These are phyloP conservation scores for Scaptomyza polygonia DNA, from an alignment of 2,888 invertebrate species.

Conservation along the genomic window DNA sequence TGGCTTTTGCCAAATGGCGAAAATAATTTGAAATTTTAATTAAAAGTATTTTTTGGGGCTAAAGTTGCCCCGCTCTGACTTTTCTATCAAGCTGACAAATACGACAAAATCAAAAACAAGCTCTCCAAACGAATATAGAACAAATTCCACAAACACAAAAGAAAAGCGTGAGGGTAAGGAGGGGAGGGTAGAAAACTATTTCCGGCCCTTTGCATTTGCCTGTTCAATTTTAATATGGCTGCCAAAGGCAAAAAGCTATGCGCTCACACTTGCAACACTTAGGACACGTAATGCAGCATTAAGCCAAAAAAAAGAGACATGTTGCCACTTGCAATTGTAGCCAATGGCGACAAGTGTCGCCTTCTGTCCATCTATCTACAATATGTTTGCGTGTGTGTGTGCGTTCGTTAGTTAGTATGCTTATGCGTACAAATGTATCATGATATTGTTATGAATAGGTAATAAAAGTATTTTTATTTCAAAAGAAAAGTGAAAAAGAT, in stretches of 20 bases:
- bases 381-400: too few relatives aligned
- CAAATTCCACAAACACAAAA: slow-evolving; percentile 31
- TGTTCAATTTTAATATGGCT: slow-evolving; percentile 71
- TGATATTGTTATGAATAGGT: not conserved
- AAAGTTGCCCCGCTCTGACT: slow-evolving; percentile 67
- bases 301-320: slow-evolving; percentile 32
- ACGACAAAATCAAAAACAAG: slow-evolving; percentile 79
- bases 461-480: too few relatives aligned
- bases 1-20: slow-evolving; percentile 47
- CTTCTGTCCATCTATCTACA: not conserved
- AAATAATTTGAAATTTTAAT: slow-evolving; percentile 81
- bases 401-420: too few relatives aligned
- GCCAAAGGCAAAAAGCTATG: slow-evolving; percentile 55
- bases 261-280: slow-evolving; percentile 44
- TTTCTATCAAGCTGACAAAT: slow-evolving; percentile 74
- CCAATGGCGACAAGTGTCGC: slow-evolving; percentile 60
- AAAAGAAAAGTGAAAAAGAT: too few relatives aligned
- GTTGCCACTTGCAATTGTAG: slow-evolving; percentile 60
- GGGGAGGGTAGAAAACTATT: slow-evolving; percentile 55
- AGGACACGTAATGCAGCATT: not conserved
- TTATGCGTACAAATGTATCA: not conserved
- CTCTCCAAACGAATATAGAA: slow-evolving; percentile 9
- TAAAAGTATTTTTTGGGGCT: slow-evolving; percentile 75
- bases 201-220: slow-evolving; percentile 60
- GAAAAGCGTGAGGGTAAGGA: slow-evolving; percentile 27